Evolutionary conservation across 2,113 vertebrate genomes (phyloP), one percentile per base, ranked within the genome.

Genomic region (Nothobranchius furzeri): DNA sequence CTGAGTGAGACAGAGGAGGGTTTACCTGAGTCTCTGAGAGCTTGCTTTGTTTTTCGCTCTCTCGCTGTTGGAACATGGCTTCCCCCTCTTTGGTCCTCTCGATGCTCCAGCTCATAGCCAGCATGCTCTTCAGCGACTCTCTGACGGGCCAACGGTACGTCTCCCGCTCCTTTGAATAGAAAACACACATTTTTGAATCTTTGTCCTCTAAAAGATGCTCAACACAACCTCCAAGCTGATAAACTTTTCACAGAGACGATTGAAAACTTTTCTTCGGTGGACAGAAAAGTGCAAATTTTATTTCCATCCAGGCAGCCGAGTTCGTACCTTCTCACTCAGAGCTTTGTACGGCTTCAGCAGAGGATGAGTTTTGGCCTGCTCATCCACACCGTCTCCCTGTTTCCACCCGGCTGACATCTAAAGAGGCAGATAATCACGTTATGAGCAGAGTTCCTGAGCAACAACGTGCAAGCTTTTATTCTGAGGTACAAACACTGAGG

Each of bases 101-200:
- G 25, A 98, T 90, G 55, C 92, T 96, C 97, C 97, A 98, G 71
- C 94, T 92, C 91, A 98, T 90, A 7, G 96, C 92, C 83, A 99
- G 63, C 95, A 99, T 99, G 70, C 95, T 97, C 92, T 97, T 98
- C 72, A 99, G 52, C 11, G 97, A 96, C 85, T 99, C 97, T 81
- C 93, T 95, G 57, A 94, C 94, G 79, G 97, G 97, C 94, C 97
- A 98, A 75, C 96, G 95, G 86, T 99, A 98, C 1, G 96, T 96
- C 88, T 98, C 97, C 64, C 96, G 94, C 78, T 99, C 97, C 97
- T 90, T 8, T 10, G 42, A 13, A 63, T 12, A 4, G 1, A 45
- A 12, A 8, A 40, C 37, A 40, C 37, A 9, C 30, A 30, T 30
- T 30, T 40, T 40, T 40, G 37, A 40, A 4, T 30, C 37, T 40